A percentile compares a stretch with the other conserved stretches of the same genome.
Conservation (phyloP, 2,113 vertebrate species). For the Columba livia region DNA sequence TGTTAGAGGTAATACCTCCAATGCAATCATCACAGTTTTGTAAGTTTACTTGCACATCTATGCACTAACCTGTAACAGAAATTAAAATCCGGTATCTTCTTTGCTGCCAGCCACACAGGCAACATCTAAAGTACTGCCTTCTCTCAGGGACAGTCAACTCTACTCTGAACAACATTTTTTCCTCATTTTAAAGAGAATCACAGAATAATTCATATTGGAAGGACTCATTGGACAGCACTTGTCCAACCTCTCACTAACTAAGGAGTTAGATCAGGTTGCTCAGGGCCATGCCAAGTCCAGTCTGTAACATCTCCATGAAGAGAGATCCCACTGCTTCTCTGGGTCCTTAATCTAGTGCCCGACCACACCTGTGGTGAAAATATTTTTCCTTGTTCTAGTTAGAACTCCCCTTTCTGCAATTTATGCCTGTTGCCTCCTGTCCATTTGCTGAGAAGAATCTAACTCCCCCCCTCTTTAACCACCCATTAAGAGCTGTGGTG, state of each 20-base stretch:
- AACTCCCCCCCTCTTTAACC: not conserved
- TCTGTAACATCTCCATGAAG: fast-evolving
- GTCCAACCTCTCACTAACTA: not conserved
- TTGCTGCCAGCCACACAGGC: not conserved
- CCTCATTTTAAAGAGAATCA: not conserved
- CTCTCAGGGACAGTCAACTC: not conserved
- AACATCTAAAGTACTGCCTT: not conserved
- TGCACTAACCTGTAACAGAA: not conserved
- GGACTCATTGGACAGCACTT: not conserved
- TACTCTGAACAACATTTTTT: not conserved
- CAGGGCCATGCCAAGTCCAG: not conserved
- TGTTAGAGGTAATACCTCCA: not conserved
- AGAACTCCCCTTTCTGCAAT: not conserved
- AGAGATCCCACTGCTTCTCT: not conserved
- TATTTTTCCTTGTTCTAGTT: not conserved
- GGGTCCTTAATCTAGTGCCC: not conserved
- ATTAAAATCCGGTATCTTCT: not conserved
- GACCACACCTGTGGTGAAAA: not conserved
- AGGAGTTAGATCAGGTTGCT: not conserved
- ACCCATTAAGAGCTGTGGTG: not conserved
- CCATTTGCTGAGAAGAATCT: not conserved
- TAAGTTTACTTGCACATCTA: not conserved
- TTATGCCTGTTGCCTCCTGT: not conserved
- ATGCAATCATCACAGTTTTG: not conserved
- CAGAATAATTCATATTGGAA: not conserved